Evolutionary conservation across 2,113 vertebrate species (phyloP), one percentile per base, ranked within the genome.

Genomic region (Anser cygnoides): DNA sequence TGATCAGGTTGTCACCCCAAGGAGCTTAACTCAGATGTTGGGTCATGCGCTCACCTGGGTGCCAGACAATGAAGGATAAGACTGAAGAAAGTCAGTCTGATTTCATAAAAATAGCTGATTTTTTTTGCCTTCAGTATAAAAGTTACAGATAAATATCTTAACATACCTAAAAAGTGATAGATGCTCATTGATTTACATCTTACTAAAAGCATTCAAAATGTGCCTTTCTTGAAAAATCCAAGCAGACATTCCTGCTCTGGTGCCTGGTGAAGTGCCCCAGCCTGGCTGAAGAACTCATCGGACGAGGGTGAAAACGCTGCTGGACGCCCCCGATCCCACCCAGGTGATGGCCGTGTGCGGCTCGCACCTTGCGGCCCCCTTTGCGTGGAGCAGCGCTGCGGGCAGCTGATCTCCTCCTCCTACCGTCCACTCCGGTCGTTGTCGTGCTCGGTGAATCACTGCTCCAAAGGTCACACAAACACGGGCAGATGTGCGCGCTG

Each of bases 381-480:
- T 44, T 22, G 75, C 11, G 1, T 19, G 70, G 25, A 50, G 37
- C 25, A 61, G 19, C 41, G 0, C 21, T 21, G 41, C 75, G 29
- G 63, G 44, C 7, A 9, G 8, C 8, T 9, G 31, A 4, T 31
- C 63, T 28, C 57, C 37, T 37, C 28, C 44, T 44, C 8, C 26
- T 19, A 3, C 0, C 0, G 11, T 37, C 58, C 17, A 25, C 76
- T 61, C 54, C 5, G 52, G 31, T 33, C 39, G 5, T 59, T 17
- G 79, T 58, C 12, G 46, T 61, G 78, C 78, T 57, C 39, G 0
- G 49, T 57, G 83, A 92, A 79, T 83, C 85, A 41, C 31, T 0
- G 0, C 57, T 59, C 19, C 12, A 9, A 22, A 83, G 79, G 79
- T 80, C 37, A 1, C 71, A 31, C 67, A 37, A 1, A 15, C 33